Base-by-base conservation (phyloP, 1,140 invertebrate genomes). In the Drosophila arawakana region DNA sequence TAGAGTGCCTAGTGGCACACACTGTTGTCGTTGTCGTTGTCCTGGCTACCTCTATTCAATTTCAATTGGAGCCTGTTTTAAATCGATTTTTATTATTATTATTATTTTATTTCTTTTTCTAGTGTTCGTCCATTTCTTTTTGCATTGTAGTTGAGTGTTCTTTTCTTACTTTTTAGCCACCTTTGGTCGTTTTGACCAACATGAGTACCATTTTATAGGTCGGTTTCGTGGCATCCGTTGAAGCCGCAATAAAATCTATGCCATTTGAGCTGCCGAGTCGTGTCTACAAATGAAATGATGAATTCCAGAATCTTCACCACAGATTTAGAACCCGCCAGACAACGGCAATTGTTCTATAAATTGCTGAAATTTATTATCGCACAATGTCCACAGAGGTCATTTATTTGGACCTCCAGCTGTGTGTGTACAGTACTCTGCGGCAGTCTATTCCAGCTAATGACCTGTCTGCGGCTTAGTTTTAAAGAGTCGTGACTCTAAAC, bases 41-140 rank as follows among this genome's bases (percentile, higher is more conserved):
- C n/a, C 58, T 52, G 73, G 30, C 50, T 63, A 67, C 60, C 73
- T 80, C 84, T 84, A 88, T 88, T 88, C 83, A 84, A 88, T 89
- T 88, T 82, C 84, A 78, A 83, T 88, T 88, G 84, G 47, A 78
- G 84, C 80, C 83, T 88, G 83, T 89, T 88, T 88, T 86, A 89
- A 88, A 88, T 88, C 83, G 83, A 88, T 88, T 88, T 88, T 88
- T 79, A 77, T 80, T 88, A 86, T 88, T 85, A 82, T 83, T 83
- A 79, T 78, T 76, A 80, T 83, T 83, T 76, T 21, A 21, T 21
- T 58, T 72, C 21, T 35, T 43, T 41, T 47, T 67, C 58, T 63
- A 44, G 47, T 59, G 57, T 68, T 47, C 52, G 34, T 41, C 46
- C 67, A n/a, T 49, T 44, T n/a, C 58, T 57, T 68, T 73, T 30